phyloP scores from a whole-genome alignment of 2,888 invertebrate genomes.

The Drosophila trichaetosa region DNA sequence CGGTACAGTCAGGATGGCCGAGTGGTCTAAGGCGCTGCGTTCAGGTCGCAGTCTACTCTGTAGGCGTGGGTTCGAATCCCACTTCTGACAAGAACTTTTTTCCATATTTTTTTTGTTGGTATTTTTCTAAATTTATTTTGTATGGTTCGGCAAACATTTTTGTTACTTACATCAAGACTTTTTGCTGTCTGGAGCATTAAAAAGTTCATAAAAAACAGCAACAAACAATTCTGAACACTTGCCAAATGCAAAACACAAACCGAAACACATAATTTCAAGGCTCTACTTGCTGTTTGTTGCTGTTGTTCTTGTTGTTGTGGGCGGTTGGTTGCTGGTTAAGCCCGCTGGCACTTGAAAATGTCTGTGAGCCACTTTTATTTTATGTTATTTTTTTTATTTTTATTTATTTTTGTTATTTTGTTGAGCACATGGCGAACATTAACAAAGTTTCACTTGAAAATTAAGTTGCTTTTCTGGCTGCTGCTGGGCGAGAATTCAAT shows the following conservation, averaged over 20 bases:
- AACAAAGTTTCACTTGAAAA: conserved; percentile 75
- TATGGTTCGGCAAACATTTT: conserved; percentile 14
- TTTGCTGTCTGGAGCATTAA: not conserved
- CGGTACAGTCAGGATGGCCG: conserved; percentile 55
- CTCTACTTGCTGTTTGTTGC: conserved; percentile 6
- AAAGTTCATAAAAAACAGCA: conserved; percentile 11
- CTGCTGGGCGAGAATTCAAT: conserved; percentile 67
- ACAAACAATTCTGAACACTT: conserved; percentile 4
- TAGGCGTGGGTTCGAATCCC: conserved; percentile 68
- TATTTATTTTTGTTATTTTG: not conserved
- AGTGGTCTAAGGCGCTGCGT: conserved; percentile 68
- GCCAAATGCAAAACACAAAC: conserved; percentile 14
- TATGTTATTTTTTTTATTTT: not conserved
- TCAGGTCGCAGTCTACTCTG: conserved; percentile 68
- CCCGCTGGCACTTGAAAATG: conserved; percentile 57
- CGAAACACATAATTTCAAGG: not conserved
- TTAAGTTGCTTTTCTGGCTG: conserved; percentile 71
- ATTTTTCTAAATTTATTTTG: conserved; percentile 4
- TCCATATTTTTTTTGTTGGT: not conserved
- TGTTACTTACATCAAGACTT: not conserved
- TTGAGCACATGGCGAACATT: conserved; percentile 63
- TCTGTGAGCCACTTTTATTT: conserved; percentile 43
- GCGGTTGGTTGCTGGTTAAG: conserved; percentile 19
- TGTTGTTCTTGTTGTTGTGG: conserved; percentile 19
- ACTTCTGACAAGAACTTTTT: conserved; percentile 53